Evolutionary conservation across 1,140 invertebrate species (phyloP), one percentile per base, ranked within the genome.

Genomic region (Streblospio benedicti): DNA sequence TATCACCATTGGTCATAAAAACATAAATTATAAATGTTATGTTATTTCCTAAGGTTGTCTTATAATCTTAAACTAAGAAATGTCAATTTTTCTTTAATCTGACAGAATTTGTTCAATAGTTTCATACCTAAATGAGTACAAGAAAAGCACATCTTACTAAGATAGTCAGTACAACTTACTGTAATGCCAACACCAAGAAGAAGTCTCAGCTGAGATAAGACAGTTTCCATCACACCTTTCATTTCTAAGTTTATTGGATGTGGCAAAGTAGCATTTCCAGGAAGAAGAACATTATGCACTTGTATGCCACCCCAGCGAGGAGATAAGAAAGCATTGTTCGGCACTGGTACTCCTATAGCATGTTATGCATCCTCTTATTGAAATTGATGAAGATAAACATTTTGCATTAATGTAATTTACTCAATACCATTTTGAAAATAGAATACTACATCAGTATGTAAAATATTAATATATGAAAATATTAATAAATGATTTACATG

Each of bases 271-370:
- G 83, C 35, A 91, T 84, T n/a, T 85, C 60, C 43, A 28, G 67
- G 65, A 41, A 64, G 38, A 30, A 63, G 60, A 16, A 72, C 65
- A 63, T 82, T 82, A 64, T 77, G 73, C 14, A 81, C 74, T 62
- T 79, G 66, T 31, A 83, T 74, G 33, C 83, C 91, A 59, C 93
- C 93, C 93, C 93, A 97, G 59, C 89, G 83, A 4, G 91, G 89
- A 14, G 91, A 91, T 59, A 94, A 82, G 72, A 92, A 91, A 0
- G 87, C 84, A 78, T 89, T 86, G 14, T 83, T 71, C 61, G 52
- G 23, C 1, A 64, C 28, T n/a, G 31, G 27, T 12, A 58, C 50
- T 4, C 60, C 67, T 71, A 38, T 14, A 57, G 60, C n/a, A n/a
- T n/a, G n/a, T n/a, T n/a, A n/a, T n/a, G n/a, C n/a, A n/a, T n/a